Base-by-base conservation (phyloP, 2,888 invertebrate species). In the Andrena dorsata region DNA sequence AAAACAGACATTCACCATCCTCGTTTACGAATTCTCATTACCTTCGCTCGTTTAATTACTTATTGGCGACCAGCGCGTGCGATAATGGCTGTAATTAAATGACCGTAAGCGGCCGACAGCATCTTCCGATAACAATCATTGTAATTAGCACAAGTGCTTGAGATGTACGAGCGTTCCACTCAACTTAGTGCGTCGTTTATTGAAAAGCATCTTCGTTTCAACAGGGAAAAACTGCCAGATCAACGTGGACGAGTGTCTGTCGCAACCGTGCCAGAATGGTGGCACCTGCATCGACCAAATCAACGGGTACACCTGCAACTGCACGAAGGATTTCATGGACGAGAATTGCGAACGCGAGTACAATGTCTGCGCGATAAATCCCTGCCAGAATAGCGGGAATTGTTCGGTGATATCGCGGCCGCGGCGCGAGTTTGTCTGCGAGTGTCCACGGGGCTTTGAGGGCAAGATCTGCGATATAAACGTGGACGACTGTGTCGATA, bases 381-480 rank as follows among this genome's bases (percentile, higher is more conserved):
- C 95, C n/a, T 96, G 96, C 91, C 94, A 94, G 88, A 95, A 96
- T 93, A 96, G 96, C 85, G 96, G 95, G 82, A 94, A 94, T 53
- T 97, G 97, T 90, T 94, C 94, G 58, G 94, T 95, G 82, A 87
- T 87, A 76, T 90, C 89, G 4, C 89, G 92, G 16, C 95, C 94
- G 30, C 94, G 93, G 63, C 94, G 93, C 4, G 95, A 95, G 56
- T 96, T 94, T 89, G 93, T 94, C 26, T 97, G 97, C 94, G 95
- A 95, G 78, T 97, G 97, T 93, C 94, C 94, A 20, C 92, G 94
- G 63, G 97, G 97, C 47, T 97, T 95, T 94, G 95, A 95, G 86
- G 97, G 97, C 30, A 93, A 94, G 58, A 90, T 93, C 23, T 97
- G 97, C 94, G 96, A 97, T 88, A 93, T 94, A 80, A 95, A 96